These are phyloP conservation scores for Hephaestus fuliginosus DNA, from an alignment of 2,797 vertebrate genomes.

Conservation along the genomic window DNA sequence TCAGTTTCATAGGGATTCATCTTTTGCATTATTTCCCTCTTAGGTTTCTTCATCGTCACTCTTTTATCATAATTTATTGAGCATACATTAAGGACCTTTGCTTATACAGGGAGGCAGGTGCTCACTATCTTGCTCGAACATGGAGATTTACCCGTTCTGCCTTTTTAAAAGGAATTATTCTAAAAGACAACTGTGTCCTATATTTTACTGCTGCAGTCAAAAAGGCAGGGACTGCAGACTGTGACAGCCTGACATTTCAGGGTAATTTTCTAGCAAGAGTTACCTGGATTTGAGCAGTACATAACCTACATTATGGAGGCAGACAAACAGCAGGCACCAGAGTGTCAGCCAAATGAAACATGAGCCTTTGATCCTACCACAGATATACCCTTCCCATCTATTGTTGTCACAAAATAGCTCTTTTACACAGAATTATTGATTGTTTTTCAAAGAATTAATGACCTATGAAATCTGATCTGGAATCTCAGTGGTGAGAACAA, in stretches of 20 bases:
- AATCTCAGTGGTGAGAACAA: constrained; percentile 39
- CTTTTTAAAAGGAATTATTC: background rate
- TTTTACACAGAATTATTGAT: constrained; percentile 61
- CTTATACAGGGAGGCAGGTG: background rate
- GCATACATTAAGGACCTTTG: background rate
- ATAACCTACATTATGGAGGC: constrained; percentile 45
- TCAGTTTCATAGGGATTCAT: background rate
- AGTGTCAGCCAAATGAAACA: constrained; percentile 54
- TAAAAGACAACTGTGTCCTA: background rate
- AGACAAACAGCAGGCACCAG: constrained; percentile 50
- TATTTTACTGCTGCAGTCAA: constrained; percentile 15
- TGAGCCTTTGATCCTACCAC: constrained; percentile 44
- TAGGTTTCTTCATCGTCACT: background rate
- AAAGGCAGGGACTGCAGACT: constrained; percentile 8
- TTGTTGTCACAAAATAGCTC: constrained; percentile 59
- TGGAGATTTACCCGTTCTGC: background rate
- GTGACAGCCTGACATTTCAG: constrained; percentile 40
- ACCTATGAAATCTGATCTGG: constrained; percentile 62
- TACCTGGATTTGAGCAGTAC: constrained; percentile 48
- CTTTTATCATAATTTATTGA: background rate
- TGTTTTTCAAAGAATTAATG: constrained; percentile 56
- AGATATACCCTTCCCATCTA: constrained; percentile 44
- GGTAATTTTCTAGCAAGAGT: constrained; percentile 41
- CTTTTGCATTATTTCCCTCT: background rate
- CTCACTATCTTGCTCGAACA: background rate